Evolutionary conservation across 2,888 invertebrate species (phyloP).

Genomic region (Notocelia uddmanniana): DNA sequence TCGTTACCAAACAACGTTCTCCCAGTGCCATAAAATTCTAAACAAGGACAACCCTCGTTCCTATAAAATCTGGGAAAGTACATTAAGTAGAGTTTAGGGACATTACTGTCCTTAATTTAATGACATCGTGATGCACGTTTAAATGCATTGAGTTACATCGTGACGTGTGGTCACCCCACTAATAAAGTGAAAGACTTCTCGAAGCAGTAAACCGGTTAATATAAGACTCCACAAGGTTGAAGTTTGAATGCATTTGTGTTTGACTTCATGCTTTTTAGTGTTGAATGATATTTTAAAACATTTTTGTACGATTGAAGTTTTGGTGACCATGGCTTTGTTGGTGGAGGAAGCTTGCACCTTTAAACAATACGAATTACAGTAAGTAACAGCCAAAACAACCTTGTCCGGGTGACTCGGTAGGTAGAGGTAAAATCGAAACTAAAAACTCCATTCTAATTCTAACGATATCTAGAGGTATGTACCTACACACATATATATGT

Average conservation of each 20-base stretch:
- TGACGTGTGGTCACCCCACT: constrained; percentile 44
- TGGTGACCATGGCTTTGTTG: constrained; percentile 15
- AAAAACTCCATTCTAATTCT: too few species aligned
- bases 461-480: too few species aligned
- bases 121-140: constrained; percentile 40
- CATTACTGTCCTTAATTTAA: constrained; percentile 42
- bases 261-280: constrained; percentile 2
- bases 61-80: constrained; percentile 39
- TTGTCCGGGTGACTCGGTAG: neutral
- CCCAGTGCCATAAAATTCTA: constrained; percentile 32
- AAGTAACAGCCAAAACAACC: neutral
- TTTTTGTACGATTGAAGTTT: constrained; percentile 14
- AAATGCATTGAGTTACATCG: constrained; percentile 37
- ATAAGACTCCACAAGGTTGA: neutral
- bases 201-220: constrained; percentile 2
- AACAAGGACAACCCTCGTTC: constrained; percentile 37
- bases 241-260: neutral
- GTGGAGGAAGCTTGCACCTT: neutral
- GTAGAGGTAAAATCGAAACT: neutral
- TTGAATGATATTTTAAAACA: neutral
- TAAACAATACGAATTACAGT: neutral
- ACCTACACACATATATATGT: too few species aligned
- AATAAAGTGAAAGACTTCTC: constrained; percentile 15
- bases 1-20: constrained; percentile 23
- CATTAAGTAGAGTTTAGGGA: constrained; percentile 39